Evolutionary conservation across 2,888 invertebrate genomes (phyloP), one percentile per base, ranked within the genome.

Genomic region (Maniola hyperantus): DNA sequence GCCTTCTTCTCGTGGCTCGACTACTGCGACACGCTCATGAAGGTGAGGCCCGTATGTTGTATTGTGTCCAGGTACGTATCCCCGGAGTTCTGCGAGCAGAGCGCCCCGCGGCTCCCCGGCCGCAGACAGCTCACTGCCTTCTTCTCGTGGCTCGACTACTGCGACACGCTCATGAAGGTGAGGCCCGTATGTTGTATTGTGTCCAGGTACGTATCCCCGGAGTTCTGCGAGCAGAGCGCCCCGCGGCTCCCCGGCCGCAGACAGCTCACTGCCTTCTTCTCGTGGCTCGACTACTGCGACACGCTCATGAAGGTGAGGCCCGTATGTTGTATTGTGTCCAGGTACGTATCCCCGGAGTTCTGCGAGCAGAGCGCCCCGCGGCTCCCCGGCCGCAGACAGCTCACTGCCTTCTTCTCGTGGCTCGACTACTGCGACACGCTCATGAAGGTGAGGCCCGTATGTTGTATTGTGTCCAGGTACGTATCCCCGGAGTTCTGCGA

Each of bases 271-370:
- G 94, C 95, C 6, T 96, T 96, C 82, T 94, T 96, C 72, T 95
- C 95, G 59, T 96, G 96, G 96, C 88, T 96, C 44, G 96, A 96
- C 79, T 96, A 95, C 85, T 95, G 95, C 78, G 95, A 96, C 86
- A 95, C 96, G 10, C 77, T 95, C n/a, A 92, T 93, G 80, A 93
- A 93, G 88, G 91, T 91, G 68, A 70, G 5, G 13, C 13, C n/a
- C n/a, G n/a, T n/a, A n/a, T n/a, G n/a, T n/a, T n/a, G n/a, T n/a
- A n/a, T n/a, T n/a, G n/a, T n/a, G n/a, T n/a, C n/a, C n/a, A n/a
- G n/a, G n/a, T n/a, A n/a, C n/a, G n/a, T n/a, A n/a, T n/a, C n/a
- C n/a, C n/a, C n/a, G n/a, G n/a, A n/a, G n/a, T n/a, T n/a, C n/a
- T n/a, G n/a, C n/a, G n/a, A n/a, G n/a, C n/a, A n/a, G n/a, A n/a